Evolutionary conservation across 2,113 vertebrate genomes (phyloP).

Genomic region (Petroica traversi): DNA sequence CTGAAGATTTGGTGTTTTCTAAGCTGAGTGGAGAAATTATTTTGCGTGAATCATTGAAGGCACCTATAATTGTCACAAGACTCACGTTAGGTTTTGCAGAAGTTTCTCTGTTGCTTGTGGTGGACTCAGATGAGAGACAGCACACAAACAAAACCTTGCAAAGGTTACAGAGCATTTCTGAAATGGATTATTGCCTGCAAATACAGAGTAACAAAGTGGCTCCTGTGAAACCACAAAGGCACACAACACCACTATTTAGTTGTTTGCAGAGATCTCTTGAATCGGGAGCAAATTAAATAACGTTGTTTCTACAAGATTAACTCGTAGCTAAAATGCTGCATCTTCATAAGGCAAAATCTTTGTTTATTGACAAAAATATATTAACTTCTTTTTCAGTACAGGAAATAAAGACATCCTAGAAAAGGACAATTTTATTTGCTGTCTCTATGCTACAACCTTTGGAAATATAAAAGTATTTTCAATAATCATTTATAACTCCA

Average conservation of each 20-base stretch:
- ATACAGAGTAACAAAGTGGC: neutral
- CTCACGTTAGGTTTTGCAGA: neutral
- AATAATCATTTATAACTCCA: neutral
- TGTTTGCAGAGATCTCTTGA: conserved; percentile 16
- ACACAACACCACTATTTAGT: neutral
- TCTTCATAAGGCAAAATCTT: conserved; percentile 48
- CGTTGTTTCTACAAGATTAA: conserved; percentile 14
- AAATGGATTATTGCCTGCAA: neutral
- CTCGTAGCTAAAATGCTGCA: neutral
- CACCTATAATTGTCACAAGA: neutral
- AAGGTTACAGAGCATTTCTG: neutral
- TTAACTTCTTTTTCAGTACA: conserved; percentile 37
- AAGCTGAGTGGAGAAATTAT: neutral
- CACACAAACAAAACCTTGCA: neutral
- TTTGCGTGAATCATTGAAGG: neutral
- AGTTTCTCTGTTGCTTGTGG: neutral
- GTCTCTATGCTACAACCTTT: neutral
- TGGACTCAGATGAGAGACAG: neutral
- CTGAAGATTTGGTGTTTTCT: neutral
- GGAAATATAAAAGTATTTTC: conserved; percentile 2
- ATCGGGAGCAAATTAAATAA: conserved; percentile 58
- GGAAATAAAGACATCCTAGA: conserved; percentile 52
- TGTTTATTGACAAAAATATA: conserved; percentile 60
- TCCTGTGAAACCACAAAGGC: neutral
- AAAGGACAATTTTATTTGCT: conserved; percentile 46